phyloP scores from a whole-genome alignment of 2,888 invertebrate genomes.

The Chirona hameri region DNA sequence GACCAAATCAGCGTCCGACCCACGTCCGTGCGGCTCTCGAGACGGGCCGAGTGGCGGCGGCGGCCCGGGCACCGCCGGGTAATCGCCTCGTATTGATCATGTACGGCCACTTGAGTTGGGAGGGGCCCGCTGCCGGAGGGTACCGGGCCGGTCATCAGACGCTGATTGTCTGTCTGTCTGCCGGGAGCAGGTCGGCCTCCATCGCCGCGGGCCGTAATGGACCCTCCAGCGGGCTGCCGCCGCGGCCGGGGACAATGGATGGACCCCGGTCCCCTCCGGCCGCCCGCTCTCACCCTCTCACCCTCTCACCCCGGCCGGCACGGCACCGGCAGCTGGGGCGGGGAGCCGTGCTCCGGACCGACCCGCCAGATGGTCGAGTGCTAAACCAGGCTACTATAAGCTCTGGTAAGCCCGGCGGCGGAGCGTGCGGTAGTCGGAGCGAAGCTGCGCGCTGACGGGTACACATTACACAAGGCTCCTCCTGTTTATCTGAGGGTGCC shows the following conservation, averaged over 20 bases:
- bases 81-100: conserved; percentile 25
- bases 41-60: not conserved
- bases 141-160: not conserved
- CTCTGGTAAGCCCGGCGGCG: too few relatives aligned
- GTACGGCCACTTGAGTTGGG: not conserved
- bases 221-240: not conserved
- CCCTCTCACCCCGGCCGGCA: not conserved
- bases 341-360: not conserved
- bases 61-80: not conserved
- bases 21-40: not conserved
- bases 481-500: too few relatives aligned
- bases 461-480: too few relatives aligned
- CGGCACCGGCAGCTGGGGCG: not conserved
- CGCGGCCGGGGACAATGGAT: not conserved
- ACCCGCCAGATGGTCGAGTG: not conserved
- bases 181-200: not conserved
- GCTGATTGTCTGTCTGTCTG: not conserved
- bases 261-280: not conserved
- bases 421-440: too few relatives aligned
- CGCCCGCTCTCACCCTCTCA: not conserved
- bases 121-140: not conserved
- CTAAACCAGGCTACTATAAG: too few relatives aligned
- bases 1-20: too few relatives aligned
- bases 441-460: too few relatives aligned
- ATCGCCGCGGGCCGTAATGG: not conserved